Conservation (phyloP, 1,140 invertebrate species). For the Periplaneta americana region DNA sequence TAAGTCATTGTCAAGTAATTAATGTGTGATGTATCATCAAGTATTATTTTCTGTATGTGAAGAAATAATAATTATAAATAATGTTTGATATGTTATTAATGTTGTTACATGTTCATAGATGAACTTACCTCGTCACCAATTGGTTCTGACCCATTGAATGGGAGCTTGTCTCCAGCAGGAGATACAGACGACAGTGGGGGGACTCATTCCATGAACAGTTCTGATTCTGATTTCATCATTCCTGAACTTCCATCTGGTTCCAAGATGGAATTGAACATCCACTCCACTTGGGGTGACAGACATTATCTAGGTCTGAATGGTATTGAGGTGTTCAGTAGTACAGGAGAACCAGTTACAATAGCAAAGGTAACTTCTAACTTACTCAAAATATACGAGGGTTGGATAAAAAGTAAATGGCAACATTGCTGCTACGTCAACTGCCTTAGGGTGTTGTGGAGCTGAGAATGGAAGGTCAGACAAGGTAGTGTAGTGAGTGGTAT, state of each 20-base stretch:
- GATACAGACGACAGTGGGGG: background rate
- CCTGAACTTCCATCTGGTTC: conserved; percentile 67
- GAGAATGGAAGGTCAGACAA: no score
- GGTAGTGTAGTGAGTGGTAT: no score
- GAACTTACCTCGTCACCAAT: background rate
- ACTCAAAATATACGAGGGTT: no score
- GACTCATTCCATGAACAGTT: background rate
- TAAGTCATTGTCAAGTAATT: no score
- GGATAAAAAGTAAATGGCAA: no score
- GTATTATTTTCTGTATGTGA: no score
- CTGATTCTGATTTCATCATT: conserved; percentile 45
- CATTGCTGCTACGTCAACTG: no score
- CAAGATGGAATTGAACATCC: conserved; percentile 61
- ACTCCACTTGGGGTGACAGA: conserved; percentile 76
- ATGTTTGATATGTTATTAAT: background rate
- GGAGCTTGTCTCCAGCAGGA: background rate
- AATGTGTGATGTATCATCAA: no score
- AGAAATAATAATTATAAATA: no score
- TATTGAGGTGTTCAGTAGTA: conserved; percentile 66
- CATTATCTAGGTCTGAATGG: conserved; percentile 76
- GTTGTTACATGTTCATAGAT: background rate
- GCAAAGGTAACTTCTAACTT: conserved; percentile 40
- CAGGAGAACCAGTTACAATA: conserved; percentile 50
- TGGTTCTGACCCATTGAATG: background rate
- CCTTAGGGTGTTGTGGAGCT: no score